Percentiles rank a stretch among this genome's conserved stretches.
Evolutionary conservation across 2,888 invertebrate genomes (phyloP).

Genomic region (Aelia acuminata): DNA sequence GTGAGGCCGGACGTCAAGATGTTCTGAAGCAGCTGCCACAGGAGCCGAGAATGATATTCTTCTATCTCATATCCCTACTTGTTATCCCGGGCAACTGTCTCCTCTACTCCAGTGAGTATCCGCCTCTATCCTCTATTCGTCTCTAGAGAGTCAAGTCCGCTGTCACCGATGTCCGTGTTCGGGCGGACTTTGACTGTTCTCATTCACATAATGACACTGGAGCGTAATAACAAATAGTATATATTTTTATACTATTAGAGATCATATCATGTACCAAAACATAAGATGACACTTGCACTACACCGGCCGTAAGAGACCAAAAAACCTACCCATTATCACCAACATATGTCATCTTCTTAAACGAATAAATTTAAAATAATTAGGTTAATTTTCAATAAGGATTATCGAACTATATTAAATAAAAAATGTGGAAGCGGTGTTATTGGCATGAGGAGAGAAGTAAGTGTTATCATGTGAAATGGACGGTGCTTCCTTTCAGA

Average conservation of each 20-base stretch:
- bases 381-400: not conserved
- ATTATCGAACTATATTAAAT: not conserved
- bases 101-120: constrained; percentile 36
- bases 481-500: constrained; percentile 34
- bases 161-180: not conserved
- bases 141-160: not conserved
- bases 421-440: not conserved
- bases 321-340: not conserved
- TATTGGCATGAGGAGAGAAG: not conserved
- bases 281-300: not conserved
- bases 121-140: not conserved
- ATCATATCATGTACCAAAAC: not conserved
- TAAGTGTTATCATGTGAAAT: constrained; percentile 49
- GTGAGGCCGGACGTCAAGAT: constrained; percentile 55
- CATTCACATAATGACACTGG: not conserved
- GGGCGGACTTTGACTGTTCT: not conserved
- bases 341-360: not conserved
- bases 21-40: constrained; percentile 47
- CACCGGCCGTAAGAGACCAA: not conserved
- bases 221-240: not conserved
- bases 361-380: not conserved
- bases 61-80: constrained; percentile 37
- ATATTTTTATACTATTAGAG: not conserved
- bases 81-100: constrained; percentile 16
- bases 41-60: constrained; percentile 27